A percentile compares a stretch with the other conserved stretches of the same genome.
phyloP scores from a whole-genome alignment of 2,113 vertebrate genomes.

The Tachysurus fulvidraco region DNA sequence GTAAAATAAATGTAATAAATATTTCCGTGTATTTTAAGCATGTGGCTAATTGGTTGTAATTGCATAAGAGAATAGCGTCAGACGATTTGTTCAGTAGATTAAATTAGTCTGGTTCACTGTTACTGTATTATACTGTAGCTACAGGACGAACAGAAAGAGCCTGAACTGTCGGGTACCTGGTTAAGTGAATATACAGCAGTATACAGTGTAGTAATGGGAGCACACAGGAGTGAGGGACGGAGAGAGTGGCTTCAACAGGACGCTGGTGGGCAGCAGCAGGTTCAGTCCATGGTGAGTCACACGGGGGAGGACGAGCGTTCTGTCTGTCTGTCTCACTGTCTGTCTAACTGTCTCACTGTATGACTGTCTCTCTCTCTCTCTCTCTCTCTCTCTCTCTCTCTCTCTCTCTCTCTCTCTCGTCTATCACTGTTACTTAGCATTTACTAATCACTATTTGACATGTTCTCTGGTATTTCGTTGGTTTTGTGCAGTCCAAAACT shows the following conservation, averaged over 20 bases:
- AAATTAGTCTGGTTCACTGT: not conserved
- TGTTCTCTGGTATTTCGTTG: not conserved
- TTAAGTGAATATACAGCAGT: not conserved
- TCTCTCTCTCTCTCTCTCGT: not conserved
- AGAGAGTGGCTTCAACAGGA: conserved; percentile 71
- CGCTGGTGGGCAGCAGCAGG: conserved; percentile 54
- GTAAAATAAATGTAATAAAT: not conserved
- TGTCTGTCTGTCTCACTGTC: no score
- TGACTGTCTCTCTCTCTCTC: not conserved
- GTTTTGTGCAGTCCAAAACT: not conserved
- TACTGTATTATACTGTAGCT: not conserved
- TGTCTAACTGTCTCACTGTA: no score
- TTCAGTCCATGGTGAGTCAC: conserved; percentile 60
- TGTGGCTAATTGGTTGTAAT: not conserved
- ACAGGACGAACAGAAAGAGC: not conserved
- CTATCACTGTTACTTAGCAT: not conserved
- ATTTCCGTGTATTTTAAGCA: not conserved
- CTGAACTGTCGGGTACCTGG: not conserved
- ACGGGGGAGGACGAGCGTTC: not conserved
- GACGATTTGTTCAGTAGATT: not conserved
- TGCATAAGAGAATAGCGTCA: not conserved
- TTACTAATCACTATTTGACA: not conserved
- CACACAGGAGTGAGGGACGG: conserved; percentile 71
- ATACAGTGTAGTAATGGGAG: conserved; percentile 64
- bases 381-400: not conserved